phyloP scores from a whole-genome alignment of 2,888 invertebrate species.

The Hypomecis atomaria region DNA sequence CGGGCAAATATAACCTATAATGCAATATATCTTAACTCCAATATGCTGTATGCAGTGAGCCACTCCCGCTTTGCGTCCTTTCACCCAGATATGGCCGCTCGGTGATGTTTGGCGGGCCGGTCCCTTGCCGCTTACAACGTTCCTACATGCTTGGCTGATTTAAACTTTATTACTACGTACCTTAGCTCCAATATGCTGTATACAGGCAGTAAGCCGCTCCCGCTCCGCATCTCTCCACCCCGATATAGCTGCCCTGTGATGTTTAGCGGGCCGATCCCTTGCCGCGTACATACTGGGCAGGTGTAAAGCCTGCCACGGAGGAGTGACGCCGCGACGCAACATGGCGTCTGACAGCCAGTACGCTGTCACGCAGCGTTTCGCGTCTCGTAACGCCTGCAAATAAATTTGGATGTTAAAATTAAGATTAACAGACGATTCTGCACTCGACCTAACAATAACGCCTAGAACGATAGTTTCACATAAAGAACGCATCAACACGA shows the following conservation, averaged over 20 bases:
- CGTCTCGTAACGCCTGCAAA: slow-evolving; percentile 85
- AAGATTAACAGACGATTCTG: too few species aligned
- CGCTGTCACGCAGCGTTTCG: slow-evolving; percentile 91
- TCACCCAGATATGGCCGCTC: slow-evolving; percentile 95
- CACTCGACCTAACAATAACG: too few species aligned
- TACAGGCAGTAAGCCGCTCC: slow-evolving; percentile 91
- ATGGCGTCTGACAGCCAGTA: slow-evolving; percentile 97
- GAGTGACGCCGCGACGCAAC: slow-evolving; percentile 91
- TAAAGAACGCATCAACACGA: too few species aligned
- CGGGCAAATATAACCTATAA: too few species aligned
- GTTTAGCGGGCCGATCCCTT: slow-evolving; percentile 89
- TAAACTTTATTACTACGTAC: too few species aligned
- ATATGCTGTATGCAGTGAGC: slow-evolving; percentile 94
- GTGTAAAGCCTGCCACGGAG: slow-evolving; percentile 97
- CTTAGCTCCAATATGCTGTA: slow-evolving; percentile 93
- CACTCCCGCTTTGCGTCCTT: slow-evolving; percentile 92
- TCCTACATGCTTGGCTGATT: too few species aligned
- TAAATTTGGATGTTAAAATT: background rate
- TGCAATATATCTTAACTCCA: slow-evolving; percentile 88
- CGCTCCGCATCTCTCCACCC: slow-evolving; percentile 97
- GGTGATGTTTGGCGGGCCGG: slow-evolving; percentile 89
- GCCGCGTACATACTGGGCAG: slow-evolving; percentile 90
- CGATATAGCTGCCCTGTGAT: slow-evolving; percentile 92
- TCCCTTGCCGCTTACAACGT: slow-evolving; percentile 87
- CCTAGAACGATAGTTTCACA: too few species aligned